phyloP scores from a whole-genome alignment of 1,140 invertebrate genomes.

The Probaryconus sp. region DNA sequence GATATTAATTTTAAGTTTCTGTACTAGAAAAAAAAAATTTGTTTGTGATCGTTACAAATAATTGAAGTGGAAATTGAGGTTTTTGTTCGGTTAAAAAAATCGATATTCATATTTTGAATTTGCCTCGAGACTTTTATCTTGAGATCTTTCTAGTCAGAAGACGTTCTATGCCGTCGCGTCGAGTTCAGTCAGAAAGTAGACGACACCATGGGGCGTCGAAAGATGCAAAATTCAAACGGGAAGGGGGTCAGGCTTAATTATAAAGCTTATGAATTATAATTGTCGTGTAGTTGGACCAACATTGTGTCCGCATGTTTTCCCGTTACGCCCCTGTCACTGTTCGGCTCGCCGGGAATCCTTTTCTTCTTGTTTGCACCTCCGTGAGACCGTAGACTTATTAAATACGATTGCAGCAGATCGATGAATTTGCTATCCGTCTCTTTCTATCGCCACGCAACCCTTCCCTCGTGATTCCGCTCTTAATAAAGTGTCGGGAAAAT shows the following conservation, averaged over 20 bases:
- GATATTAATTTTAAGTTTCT: no score
- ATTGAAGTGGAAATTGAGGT: no score
- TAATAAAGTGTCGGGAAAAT: conserved; percentile 71
- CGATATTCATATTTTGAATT: no score
- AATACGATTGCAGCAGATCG: conserved; percentile 43
- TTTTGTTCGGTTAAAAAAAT: no score
- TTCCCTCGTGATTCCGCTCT: not conserved
- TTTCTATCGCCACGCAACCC: conserved; percentile 13
- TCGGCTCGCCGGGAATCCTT: conserved; percentile 66
- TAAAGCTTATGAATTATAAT: conserved; percentile 76
- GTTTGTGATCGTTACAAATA: no score
- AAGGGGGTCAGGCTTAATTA: conserved; percentile 70
- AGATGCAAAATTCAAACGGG: conserved; percentile 63
- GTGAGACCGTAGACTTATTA: conserved; percentile 63
- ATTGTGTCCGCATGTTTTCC: conserved; percentile 73
- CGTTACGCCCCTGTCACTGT: conserved; percentile 71
- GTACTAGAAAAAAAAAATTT: no score
- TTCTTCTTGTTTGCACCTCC: conserved; percentile 65
- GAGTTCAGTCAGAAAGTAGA: conserved; percentile 29
- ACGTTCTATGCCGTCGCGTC: conserved; percentile 42
- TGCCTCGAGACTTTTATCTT: conserved; percentile 18
- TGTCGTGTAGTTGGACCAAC: conserved; percentile 75
- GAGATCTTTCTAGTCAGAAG: conserved; percentile 30
- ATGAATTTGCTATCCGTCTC: conserved; percentile 37
- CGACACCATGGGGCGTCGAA: conserved; percentile 60